Evolutionary conservation across 2,888 invertebrate species (phyloP).

Genomic region (Hirtodrosophila duncani): DNA sequence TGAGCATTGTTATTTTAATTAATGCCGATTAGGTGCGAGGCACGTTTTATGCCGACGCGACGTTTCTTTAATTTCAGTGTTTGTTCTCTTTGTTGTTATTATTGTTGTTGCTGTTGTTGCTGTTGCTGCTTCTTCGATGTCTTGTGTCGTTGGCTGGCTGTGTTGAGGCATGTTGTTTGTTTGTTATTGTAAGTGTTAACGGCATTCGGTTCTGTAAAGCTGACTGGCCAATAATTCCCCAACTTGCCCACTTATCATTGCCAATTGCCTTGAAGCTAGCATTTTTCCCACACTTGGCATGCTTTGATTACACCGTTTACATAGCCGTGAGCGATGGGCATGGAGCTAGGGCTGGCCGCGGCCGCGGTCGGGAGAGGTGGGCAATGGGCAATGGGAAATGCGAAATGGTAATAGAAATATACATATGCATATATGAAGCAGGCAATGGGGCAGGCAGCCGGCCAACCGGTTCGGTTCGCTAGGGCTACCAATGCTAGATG

Average conservation of each 20-base stretch:
- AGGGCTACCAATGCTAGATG: no score
- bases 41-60: constrained; percentile 39
- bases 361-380: no score
- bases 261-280: constrained; percentile 56
- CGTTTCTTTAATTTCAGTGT: constrained; percentile 28
- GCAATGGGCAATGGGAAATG: no score
- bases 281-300: constrained; percentile 45
- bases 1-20: constrained; percentile 40
- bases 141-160: no score
- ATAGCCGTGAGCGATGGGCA: constrained; percentile 16
- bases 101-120: constrained; percentile 1
- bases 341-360: no score
- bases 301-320: constrained; percentile 44
- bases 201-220: constrained; percentile 15
- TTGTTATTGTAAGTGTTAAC: constrained; percentile 11
- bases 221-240: constrained; percentile 33
- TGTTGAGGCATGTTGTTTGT: not conserved
- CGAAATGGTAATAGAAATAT: no score
- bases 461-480: no score
- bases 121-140: constrained; percentile 2
- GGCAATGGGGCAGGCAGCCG: no score
- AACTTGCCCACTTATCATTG: constrained; percentile 51
- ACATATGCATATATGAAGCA: no score
- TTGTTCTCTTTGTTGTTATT: constrained; percentile 3
- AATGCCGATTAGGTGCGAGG: constrained; percentile 37